Conservation (phyloP, 2,888 invertebrate species). For the Eupithecia subfuscata region DNA sequence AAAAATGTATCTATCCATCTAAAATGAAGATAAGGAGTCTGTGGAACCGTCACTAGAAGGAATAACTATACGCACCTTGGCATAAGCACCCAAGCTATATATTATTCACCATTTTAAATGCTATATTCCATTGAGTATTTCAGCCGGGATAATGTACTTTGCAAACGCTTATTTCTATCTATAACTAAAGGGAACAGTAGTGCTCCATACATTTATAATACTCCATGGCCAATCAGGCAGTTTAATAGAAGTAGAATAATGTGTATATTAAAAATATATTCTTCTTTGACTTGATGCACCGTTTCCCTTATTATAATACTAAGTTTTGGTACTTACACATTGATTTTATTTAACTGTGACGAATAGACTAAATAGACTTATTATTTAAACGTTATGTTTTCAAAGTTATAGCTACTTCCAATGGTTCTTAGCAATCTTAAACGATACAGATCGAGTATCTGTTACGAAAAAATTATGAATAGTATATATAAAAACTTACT, state of each 20-base stretch:
- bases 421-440: constrained; percentile 29
- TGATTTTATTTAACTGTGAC: constrained; percentile 45
- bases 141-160: constrained; percentile 60
- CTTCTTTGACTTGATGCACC: constrained; percentile 66
- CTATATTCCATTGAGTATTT: constrained; percentile 44
- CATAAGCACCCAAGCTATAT: constrained; percentile 10
- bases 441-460: not conserved
- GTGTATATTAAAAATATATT: constrained; percentile 77
- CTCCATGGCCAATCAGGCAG: constrained; percentile 58
- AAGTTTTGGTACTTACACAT: constrained; percentile 59
- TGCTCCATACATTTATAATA: constrained; percentile 42
- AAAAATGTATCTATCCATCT: too few species aligned
- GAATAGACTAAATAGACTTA: constrained; percentile 7
- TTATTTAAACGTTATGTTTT: constrained; percentile 11
- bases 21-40: not conserved
- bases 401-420: constrained; percentile 18
- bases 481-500: too few species aligned
- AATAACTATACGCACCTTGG: constrained; percentile 30
- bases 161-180: constrained; percentile 56
- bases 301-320: constrained; percentile 64
- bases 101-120: constrained; percentile 46
- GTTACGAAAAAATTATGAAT: not conserved
- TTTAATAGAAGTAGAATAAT: constrained; percentile 63
- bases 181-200: constrained; percentile 45
- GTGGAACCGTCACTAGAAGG: constrained; percentile 7